Evolutionary conservation across 2,888 invertebrate genomes (phyloP).

Genomic region (Drosophila demipolita): DNA sequence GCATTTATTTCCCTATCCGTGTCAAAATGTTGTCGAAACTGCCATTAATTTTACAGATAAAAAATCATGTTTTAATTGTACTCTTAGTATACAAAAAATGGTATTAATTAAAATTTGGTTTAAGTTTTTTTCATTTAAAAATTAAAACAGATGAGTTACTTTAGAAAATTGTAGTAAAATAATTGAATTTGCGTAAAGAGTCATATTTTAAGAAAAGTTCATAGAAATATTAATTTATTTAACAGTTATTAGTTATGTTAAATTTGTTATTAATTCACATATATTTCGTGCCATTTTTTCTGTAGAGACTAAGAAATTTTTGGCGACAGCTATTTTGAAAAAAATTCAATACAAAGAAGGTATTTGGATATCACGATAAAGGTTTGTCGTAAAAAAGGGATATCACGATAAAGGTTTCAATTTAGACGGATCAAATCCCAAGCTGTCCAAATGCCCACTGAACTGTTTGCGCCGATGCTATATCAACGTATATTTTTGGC

Average conservation of each 20-base stretch:
- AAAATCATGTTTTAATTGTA: not conserved
- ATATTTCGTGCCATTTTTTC: not conserved
- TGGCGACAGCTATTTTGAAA: too few relatives aligned
- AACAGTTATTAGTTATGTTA: not conserved
- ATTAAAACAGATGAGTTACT: not conserved
- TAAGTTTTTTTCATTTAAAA: not conserved
- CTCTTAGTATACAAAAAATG: not conserved
- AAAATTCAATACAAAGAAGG: too few relatives aligned
- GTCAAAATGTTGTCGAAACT: too few relatives aligned
- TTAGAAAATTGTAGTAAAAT: not conserved
- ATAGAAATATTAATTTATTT: not conserved
- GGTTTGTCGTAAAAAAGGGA: too few relatives aligned
- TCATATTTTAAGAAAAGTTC: not conserved
- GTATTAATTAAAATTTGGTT: not conserved
- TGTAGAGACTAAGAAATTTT: not conserved
- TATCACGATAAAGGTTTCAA: too few relatives aligned
- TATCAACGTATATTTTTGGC: too few relatives aligned
- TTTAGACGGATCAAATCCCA: too few relatives aligned
- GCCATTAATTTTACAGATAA: too few relatives aligned
- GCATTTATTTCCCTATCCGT: not conserved
- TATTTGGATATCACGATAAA: too few relatives aligned
- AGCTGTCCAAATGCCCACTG: too few relatives aligned
- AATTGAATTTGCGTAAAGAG: not conserved
- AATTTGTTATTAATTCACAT: not conserved
- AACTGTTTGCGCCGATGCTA: too few relatives aligned